A percentile compares a stretch with the other conserved stretches of the same genome.
Conservation (phyloP, 2,888 invertebrate genomes). For the Eremobia ochroleuca region DNA sequence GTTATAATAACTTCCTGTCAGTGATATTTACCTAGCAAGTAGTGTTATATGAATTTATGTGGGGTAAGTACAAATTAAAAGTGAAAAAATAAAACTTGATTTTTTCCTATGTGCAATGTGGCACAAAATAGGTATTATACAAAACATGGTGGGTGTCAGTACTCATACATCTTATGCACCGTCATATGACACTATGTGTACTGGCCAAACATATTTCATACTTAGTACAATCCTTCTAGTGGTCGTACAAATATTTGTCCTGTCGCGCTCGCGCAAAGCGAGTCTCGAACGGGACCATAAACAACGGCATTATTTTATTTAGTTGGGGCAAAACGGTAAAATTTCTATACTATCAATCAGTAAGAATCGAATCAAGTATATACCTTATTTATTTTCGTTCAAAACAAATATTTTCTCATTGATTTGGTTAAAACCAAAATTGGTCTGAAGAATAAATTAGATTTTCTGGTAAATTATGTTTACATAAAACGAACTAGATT, state of each 20-base stretch:
- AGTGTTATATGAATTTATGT: too few relatives aligned
- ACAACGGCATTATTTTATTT: conserved; percentile 21
- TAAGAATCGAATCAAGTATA: not conserved
- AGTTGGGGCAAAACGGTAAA: not conserved
- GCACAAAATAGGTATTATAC: not conserved
- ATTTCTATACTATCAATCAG: not conserved
- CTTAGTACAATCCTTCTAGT: not conserved
- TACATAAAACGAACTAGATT: conserved; percentile 4
- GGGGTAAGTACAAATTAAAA: too few relatives aligned
- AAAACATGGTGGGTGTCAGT: not conserved
- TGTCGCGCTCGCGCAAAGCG: not conserved
- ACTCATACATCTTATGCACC: not conserved
- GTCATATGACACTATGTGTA: not conserved
- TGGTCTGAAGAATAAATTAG: not conserved
- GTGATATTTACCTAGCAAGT: too few relatives aligned
- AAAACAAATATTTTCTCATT: not conserved
- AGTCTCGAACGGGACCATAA: conserved; percentile 3
- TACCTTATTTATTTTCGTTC: conserved; percentile 6
- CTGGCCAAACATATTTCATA: not conserved
- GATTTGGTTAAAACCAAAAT: not conserved
- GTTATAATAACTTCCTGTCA: too few relatives aligned
- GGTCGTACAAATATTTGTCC: conserved; percentile 20
- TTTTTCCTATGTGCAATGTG: not conserved
- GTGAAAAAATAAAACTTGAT: too few relatives aligned
- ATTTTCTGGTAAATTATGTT: conserved; percentile 18